Conservation (phyloP, 1,140 invertebrate genomes). For the Sitophilus oryzae region DNA sequence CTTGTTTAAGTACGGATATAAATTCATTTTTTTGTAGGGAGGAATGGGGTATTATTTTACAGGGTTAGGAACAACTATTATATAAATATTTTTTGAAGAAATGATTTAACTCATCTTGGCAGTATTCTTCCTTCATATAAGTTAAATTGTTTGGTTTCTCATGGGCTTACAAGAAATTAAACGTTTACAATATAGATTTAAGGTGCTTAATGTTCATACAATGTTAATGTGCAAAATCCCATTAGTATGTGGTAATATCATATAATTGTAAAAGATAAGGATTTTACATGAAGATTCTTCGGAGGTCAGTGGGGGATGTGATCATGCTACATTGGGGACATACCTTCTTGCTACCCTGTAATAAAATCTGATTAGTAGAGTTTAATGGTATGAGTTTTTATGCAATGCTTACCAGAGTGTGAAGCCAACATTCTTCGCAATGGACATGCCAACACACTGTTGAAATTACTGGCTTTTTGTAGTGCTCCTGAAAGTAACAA, state of each 20-base stretch:
- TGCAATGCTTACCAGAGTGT: conserved; percentile 54
- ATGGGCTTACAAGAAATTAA: too few relatives aligned
- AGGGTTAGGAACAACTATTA: too few relatives aligned
- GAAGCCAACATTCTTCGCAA: conserved; percentile 76
- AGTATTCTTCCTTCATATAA: too few relatives aligned
- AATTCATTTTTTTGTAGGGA: neutral
- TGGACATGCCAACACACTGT: conserved; percentile 80
- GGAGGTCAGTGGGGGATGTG: conserved; percentile 66
- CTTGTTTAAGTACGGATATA: neutral
- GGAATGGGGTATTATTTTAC: neutral
- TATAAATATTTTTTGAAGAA: too few relatives aligned
- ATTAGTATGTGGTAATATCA: conserved; percentile 7
- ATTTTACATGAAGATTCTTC: conserved; percentile 68
- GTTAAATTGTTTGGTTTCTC: too few relatives aligned
- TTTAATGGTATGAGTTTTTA: too few relatives aligned
- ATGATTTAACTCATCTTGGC: too few relatives aligned
- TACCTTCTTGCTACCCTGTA: conserved; percentile 65
- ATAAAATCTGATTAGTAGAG: conserved; percentile 20
- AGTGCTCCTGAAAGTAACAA: conserved; percentile 46
- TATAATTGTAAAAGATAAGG: conserved; percentile 1
- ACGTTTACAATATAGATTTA: neutral
- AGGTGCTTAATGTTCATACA: neutral
- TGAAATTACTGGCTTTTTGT: conserved; percentile 69
- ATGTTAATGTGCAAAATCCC: neutral
- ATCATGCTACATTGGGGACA: conserved; percentile 81